A percentile compares a stretch with the other conserved stretches of the same genome.
Evolutionary conservation across 2,888 invertebrate species (phyloP).

Genomic region (Zele albiditarsus): DNA sequence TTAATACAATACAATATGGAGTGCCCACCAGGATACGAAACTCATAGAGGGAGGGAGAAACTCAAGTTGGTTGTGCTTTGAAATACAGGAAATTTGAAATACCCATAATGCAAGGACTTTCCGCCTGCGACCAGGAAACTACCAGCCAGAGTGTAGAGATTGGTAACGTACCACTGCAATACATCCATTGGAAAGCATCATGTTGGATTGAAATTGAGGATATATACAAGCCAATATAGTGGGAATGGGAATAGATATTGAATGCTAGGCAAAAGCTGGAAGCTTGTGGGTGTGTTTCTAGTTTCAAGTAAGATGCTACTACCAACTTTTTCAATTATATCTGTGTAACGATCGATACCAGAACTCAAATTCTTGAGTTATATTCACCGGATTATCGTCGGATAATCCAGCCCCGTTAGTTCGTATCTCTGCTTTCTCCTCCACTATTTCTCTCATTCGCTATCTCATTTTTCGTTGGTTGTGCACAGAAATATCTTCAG

Average conservation of each 20-base stretch:
- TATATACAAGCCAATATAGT: constrained; percentile 1
- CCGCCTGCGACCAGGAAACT: constrained; percentile 12
- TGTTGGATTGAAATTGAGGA: constrained; percentile 15
- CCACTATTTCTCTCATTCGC: constrained; percentile 9
- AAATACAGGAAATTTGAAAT: constrained; percentile 56
- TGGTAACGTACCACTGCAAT: not conserved
- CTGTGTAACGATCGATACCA: constrained; percentile 46
- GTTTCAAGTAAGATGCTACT: constrained; percentile 30
- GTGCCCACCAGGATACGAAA: not conserved
- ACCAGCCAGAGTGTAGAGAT: not conserved
- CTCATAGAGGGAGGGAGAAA: constrained; percentile 5
- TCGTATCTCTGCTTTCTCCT: constrained; percentile 8
- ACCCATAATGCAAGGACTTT: constrained; percentile 42
- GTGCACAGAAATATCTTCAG: not conserved
- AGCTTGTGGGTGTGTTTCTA: not conserved
- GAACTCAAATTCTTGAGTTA: constrained; percentile 54
- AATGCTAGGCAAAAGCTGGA: constrained; percentile 13
- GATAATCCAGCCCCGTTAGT: constrained; percentile 48
- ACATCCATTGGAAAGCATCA: constrained; percentile 1
- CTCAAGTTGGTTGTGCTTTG: constrained; percentile 16
- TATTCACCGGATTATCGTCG: constrained; percentile 53
- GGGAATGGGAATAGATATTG: constrained; percentile 15
- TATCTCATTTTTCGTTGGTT: constrained; percentile 5
- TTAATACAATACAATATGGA: constrained; percentile 3
- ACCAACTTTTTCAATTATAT: constrained; percentile 43